A percentile compares a stretch with the other conserved stretches of the same genome.
These are phyloP conservation scores for Pristis pectinata DNA, from an alignment of 2,797 vertebrate genomes.

Conservation along the genomic window DNA sequence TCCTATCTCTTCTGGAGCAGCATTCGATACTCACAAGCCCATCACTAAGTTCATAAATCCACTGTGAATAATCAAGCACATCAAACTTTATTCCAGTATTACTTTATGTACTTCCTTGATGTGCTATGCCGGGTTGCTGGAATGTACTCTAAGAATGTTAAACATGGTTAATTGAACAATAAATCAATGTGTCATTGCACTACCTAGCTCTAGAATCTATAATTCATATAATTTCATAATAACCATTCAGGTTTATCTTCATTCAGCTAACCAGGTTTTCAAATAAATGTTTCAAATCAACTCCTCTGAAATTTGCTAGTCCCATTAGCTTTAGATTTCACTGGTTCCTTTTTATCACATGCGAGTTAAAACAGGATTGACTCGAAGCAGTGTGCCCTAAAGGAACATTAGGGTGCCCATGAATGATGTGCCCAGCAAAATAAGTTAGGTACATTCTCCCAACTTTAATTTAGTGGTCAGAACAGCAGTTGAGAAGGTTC, in stretches of 20 bases:
- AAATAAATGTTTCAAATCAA: background rate
- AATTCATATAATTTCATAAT: background rate
- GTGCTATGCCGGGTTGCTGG: background rate
- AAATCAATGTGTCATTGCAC: background rate
- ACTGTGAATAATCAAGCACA: background rate
- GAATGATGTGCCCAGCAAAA: background rate
- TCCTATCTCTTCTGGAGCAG: background rate
- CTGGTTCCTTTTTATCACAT: background rate
- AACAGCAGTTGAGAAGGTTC: slow-evolving; percentile 25
- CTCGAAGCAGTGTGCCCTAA: slow-evolving; percentile 1
- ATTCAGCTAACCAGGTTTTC: background rate
- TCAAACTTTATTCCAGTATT: background rate
- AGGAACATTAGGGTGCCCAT: too few relatives aligned
- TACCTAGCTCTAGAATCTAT: background rate
- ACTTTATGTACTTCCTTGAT: too few relatives aligned
- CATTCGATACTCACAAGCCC: background rate
- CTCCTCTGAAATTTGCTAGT: background rate
- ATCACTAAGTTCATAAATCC: background rate
- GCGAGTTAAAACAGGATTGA: background rate
- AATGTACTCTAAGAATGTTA: background rate
- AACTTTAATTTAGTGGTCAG: slow-evolving; percentile 22
- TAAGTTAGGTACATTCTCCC: background rate
- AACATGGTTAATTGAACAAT: background rate
- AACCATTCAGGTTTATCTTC: background rate
- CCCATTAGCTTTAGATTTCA: background rate